Evolutionary conservation across 2,888 invertebrate species (phyloP), one percentile per base, ranked within the genome.

Genomic region (Metellina segmentata): DNA sequence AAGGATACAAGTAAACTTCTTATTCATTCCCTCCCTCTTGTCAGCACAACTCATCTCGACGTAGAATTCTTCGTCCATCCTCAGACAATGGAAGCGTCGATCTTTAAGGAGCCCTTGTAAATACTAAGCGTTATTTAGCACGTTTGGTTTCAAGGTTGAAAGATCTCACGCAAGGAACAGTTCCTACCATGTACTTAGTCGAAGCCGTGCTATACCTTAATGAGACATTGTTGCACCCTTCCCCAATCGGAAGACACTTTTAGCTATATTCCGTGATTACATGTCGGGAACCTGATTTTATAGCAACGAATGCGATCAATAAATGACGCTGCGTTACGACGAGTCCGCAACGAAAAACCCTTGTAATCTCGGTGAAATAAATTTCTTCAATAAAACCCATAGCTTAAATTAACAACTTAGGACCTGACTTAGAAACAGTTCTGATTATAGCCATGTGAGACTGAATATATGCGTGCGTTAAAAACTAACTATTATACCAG

Each of bases 91-190:
- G 90, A 16, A 49, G 6, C 16, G 53, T 19, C 79, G 51, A 69
- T 74, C 70, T 61, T 74, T 85, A 77, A 85, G 79, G 53, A 49
- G 20, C 53, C 49, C 51, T 72, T 74, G 74, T 69, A 71, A 77
- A 72, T 69, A 81, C 78, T 49, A 72, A 74, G 71, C 19, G 49
- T 19, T 52, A 89, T 82, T 89, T 89, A 77, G 74, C 81, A 69
- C 74, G 69, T 71, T 77, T 20, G 69, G 48, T 49, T 79, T 85
- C 74, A 90, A 90, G 90, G 90, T 90, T 90, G 81, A 90, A 52
- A 34, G 81, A 85, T 34, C 70, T 72, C 90, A 85, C 83, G 81
- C 51, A 75, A 72, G 74, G 7, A 16, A 48, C 61, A 75, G n/a
- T 71, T 19, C 49, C 16, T 6, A 19, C 4, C 34, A 72, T 19